Base-by-base conservation (phyloP, 2,797 vertebrate species). In the Alectoris magna region DNA sequence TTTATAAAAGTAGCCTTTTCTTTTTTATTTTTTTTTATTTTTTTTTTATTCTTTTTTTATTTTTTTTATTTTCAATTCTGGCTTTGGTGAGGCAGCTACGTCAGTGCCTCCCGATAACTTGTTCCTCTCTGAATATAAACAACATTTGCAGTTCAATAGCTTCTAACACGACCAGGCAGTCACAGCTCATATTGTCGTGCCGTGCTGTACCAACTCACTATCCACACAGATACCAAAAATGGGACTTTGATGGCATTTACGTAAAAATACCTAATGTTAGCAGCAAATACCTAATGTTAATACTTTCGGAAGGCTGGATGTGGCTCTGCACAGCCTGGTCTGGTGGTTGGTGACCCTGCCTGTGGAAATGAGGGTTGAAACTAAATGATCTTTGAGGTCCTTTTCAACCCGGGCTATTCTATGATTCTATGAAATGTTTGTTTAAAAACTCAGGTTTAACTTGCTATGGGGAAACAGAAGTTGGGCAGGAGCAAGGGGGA, bases 71-170 rank as follows among this genome's bases (percentile, higher is more conserved):
- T 36, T 19, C 70, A 29, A 41, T 89, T 71, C 76, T 51, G 46
- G 76, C 29, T 93, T 92, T 73, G 39, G 71, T 76, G 58, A 93
- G 39, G 85, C 77, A 81, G 66, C 79, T 88, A 56, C 87, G 85
- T 85, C 78, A 91, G 79, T 43, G 31, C 76, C 70, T 82, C 38
- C 49, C 79, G 77, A 74, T 87, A 94, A 88, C 82, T 88, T 73
- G 31, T 87, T 87, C 85, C 72, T 93, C 69, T 36, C 4, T 66
- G 91, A 93, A 77, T 84, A 81, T 53, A 84, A 96, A 85, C n/a
- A 82, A 63, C 43, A 58, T 91, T 84, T 82, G 26, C 74, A 90
- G 63, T 88, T 93, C 81, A 90, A 86, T 84, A 44, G 29, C 73
- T 92, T 87, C 77, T 70, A 73, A 43, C n/a, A 71, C 90, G 93